Base-by-base conservation (phyloP, 2,113 vertebrate species). In the Oreochromis tanganicae region DNA sequence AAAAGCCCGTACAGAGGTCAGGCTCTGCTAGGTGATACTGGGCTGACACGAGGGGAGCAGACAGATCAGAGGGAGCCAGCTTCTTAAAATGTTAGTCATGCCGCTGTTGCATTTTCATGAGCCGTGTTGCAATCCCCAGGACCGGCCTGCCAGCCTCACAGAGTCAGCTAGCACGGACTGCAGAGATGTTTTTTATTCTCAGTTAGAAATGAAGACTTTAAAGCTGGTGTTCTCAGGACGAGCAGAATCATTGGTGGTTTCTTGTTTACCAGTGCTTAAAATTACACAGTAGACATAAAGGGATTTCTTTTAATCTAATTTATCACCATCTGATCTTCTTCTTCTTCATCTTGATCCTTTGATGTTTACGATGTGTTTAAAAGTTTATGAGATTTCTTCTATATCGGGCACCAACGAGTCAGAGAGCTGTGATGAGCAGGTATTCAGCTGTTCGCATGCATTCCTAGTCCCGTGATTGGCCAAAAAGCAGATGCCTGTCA, bases 21-120 rank as follows among this genome's bases (percentile, higher is more conserved):
- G 82, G 75, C 85, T 81, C 41, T 63, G 50, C 82, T 21, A 12
- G 79, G 84, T 87, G 56, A 84, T 34, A 61, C 79, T 19, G 83
- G 71, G 61, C 83, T 85, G 79, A 4, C 43, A 68, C 61, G 29
- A 55, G 61, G 71, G 41, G 19, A 73, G 83, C 80, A 87, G 57
- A 79, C 66, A 17, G 68, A 89, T 85, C 83, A 88, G 43, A 88
- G 13, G 59, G 87, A 46, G 89, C 17, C 61, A 75, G 88, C 88
- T 84, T 86, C 89, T 92, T 85, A 68, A 90, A 71, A 89, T 85
- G 87, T 93, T 88, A 85, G 85, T 91, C 91, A 90, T 86, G 83
- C 68, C 19, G 50, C 89, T 85, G 81, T 87, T 95, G 78, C 86
- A 88, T 93, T 93, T 94, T 93, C 82, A 93, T 91, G 90, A 91